Conservation (phyloP, 2,888 invertebrate species). For the Coelinius sp. region DNA sequence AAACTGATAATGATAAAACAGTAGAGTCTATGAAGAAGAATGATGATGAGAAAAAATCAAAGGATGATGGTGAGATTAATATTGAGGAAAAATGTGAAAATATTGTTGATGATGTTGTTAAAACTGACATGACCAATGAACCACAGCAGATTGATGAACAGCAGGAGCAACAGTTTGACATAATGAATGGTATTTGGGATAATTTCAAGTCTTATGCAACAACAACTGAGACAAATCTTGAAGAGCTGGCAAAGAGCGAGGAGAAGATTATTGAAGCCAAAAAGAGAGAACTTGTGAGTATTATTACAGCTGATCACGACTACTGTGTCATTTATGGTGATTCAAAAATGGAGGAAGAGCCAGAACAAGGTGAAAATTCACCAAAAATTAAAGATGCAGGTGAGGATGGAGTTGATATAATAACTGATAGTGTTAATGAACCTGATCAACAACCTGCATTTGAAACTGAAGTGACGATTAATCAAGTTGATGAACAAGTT, state of each 20-base stretch:
- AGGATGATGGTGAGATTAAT: conserved; percentile 45
- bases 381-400: conserved; percentile 63
- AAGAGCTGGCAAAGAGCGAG: conserved; percentile 36
- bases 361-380: conserved; percentile 45
- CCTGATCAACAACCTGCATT: conserved; percentile 31
- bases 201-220: conserved; percentile 84
- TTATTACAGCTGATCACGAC: conserved; percentile 79
- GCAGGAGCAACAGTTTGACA: conserved; percentile 75
- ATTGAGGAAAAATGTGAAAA: conserved; percentile 53
- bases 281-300: conserved; percentile 57
- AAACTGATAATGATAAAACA: conserved; percentile 62
- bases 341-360: conserved; percentile 51
- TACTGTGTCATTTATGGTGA: conserved; percentile 74
- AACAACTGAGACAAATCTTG: conserved; percentile 72
- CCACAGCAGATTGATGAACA: conserved; percentile 66
- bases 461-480: conserved; percentile 40
- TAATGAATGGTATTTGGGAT: conserved; percentile 83
- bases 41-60: conserved; percentile 50
- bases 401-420: conserved; percentile 26
- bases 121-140: conserved; percentile 42
- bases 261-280: conserved; percentile 51
- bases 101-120: conserved; percentile 58
- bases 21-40: conserved; percentile 57
- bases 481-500: conserved; percentile 46
- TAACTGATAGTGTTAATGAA: conserved; percentile 43